Percentiles rank a stretch among this genome's conserved stretches.
Evolutionary conservation across 2,113 vertebrate genomes (phyloP).

Genomic region (Vombatus ursinus): DNA sequence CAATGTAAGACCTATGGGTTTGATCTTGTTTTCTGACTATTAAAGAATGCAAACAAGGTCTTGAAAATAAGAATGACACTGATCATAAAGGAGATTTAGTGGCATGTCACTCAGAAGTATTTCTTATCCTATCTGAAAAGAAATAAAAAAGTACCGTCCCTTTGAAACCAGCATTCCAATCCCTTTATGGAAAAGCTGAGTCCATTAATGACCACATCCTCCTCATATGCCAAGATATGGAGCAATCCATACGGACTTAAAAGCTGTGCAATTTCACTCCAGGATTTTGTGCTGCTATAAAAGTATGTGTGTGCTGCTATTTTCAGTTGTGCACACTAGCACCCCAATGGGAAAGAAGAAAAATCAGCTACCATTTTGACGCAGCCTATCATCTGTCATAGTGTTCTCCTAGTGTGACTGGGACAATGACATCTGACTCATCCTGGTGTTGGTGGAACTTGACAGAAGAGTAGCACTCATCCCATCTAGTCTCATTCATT

Average conservation of each 20-base stretch:
- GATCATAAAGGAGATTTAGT: constrained; percentile 49
- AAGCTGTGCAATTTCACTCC: constrained; percentile 21
- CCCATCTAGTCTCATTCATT: not conserved
- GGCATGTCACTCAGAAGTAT: constrained; percentile 26
- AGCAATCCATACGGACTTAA: not conserved
- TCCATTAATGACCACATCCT: not conserved
- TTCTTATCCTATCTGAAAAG: constrained; percentile 33
- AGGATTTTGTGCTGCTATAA: constrained; percentile 36
- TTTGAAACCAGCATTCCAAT: not conserved
- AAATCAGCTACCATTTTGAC: constrained; percentile 34
- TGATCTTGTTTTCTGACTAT: not conserved
- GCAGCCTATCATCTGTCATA: not conserved
- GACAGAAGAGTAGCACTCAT: not conserved
- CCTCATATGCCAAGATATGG: constrained; percentile 15
- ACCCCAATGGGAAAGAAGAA: constrained; percentile 21
- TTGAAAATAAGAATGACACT: not conserved
- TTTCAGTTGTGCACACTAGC: not conserved
- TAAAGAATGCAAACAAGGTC: not conserved
- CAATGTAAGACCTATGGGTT: not conserved
- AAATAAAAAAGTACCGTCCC: not conserved
- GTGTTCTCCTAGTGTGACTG: not conserved
- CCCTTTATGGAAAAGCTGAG: not conserved
- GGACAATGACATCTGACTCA: not conserved
- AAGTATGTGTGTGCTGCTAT: not conserved
- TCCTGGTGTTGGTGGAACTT: not conserved